These are phyloP conservation scores for Nomada lathburiana DNA, from an alignment of 2,888 invertebrate genomes.

Conservation along the genomic window DNA sequence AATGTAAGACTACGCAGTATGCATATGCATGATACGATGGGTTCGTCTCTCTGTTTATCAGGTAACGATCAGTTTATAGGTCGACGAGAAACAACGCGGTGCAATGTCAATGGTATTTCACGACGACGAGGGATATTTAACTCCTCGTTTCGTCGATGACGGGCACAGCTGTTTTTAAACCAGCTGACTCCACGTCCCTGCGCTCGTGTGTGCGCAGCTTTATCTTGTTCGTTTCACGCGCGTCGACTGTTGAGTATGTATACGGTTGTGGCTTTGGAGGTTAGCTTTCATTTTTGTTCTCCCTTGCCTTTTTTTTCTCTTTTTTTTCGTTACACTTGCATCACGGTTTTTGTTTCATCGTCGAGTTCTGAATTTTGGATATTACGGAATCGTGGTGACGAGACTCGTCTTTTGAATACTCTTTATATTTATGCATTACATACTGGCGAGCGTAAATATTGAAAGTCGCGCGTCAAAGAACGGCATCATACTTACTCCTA, in stretches of 20 bases:
- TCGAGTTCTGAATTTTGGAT: background rate
- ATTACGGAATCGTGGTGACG: background rate
- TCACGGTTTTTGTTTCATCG: background rate
- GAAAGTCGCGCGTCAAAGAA: constrained; percentile 22
- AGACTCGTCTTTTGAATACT: constrained; percentile 2
- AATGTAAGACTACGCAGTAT: constrained; percentile 40
- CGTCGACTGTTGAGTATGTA: background rate
- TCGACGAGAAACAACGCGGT: constrained; percentile 51
- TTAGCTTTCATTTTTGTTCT: constrained; percentile 42
- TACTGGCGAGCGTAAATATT: constrained; percentile 39
- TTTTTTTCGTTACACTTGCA: background rate
- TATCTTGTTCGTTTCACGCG: constrained; percentile 43
- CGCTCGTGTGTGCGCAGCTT: constrained; percentile 57
- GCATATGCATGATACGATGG: constrained; percentile 34
- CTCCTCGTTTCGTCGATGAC: constrained; percentile 73
- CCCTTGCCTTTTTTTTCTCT: background rate
- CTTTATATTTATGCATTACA: constrained; percentile 19
- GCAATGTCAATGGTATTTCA: constrained; percentile 52
- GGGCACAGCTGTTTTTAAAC: constrained; percentile 82
- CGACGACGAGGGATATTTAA: constrained; percentile 68
- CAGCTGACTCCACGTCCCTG: constrained; percentile 78
- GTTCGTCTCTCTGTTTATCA: constrained; percentile 59
- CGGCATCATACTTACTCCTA: background rate
- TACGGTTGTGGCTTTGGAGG: constrained; percentile 26
- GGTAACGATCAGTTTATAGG: constrained; percentile 51